phyloP scores from a whole-genome alignment of 2,888 invertebrate species.

The Gari tellinella region DNA sequence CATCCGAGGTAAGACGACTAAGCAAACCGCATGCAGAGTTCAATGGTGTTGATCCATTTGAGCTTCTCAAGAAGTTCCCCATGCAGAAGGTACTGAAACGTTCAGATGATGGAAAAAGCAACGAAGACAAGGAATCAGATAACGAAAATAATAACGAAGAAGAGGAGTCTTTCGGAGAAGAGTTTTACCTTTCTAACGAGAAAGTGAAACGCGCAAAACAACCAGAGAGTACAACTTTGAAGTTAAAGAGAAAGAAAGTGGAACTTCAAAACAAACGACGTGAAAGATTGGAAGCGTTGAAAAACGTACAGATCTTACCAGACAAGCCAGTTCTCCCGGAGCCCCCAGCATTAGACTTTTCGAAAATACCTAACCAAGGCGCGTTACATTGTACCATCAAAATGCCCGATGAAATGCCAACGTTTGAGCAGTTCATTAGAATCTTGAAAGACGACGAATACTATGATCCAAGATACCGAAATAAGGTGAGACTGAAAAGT shows the following conservation, averaged over 20 bases:
- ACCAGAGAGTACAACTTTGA: slow-evolving; percentile 5
- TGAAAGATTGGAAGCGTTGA: not conserved
- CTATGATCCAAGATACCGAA: slow-evolving; percentile 43
- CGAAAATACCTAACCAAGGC: not conserved
- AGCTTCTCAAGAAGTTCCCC: too few relatives aligned
- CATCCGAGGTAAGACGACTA: too few relatives aligned
- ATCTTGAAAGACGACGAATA: slow-evolving; percentile 45
- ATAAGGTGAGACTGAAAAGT: slow-evolving; percentile 30
- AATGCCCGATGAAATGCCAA: slow-evolving; percentile 44
- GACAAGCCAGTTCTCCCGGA: slow-evolving; percentile 1
- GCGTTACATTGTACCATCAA: slow-evolving; percentile 24
- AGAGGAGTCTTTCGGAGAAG: slow-evolving; percentile 41
- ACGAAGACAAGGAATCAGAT: too few relatives aligned
- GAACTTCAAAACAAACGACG: slow-evolving; percentile 33
- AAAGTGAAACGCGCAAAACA: not conserved
- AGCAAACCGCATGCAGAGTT: too few relatives aligned
- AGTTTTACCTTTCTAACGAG: slow-evolving; percentile 43
- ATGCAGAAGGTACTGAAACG: too few relatives aligned
- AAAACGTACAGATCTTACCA: not conserved
- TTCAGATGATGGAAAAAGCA: too few relatives aligned
- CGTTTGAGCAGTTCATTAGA: slow-evolving; percentile 48
- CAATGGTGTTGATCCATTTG: too few relatives aligned
- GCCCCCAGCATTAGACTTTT: slow-evolving; percentile 3
- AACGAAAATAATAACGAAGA: slow-evolving; percentile 1
- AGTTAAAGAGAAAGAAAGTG: slow-evolving; percentile 33